Conservation (phyloP, 2,797 vertebrate species). For the Echeneis naucrates region DNA sequence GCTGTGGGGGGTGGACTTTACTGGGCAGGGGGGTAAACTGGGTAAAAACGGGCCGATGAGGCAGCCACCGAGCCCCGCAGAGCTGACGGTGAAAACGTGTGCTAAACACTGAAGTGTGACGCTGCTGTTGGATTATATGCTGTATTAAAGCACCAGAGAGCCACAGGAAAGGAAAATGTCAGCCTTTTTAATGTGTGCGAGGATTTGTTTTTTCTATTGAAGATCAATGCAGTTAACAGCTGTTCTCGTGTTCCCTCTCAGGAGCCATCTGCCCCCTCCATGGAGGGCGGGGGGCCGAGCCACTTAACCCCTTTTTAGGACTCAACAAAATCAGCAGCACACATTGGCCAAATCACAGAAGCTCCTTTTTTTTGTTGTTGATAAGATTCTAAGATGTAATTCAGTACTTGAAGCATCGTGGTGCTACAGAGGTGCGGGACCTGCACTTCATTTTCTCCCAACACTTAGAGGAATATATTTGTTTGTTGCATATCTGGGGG, state of each 20-base stretch:
- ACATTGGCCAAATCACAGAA: too few species aligned
- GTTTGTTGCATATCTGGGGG: too few species aligned
- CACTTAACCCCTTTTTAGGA: too few species aligned
- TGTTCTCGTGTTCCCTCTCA: neutral
- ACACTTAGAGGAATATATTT: too few species aligned
- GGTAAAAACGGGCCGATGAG: neutral
- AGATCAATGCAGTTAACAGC: neutral
- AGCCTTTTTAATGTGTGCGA: neutral
- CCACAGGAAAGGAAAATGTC: neutral
- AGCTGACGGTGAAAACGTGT: conserved; percentile 25
- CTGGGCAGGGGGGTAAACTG: neutral
- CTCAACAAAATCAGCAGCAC: too few species aligned
- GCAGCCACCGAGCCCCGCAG: neutral
- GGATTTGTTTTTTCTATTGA: neutral
- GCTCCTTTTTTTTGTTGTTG: too few species aligned
- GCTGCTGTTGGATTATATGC: neutral
- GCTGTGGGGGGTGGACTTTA: accelerated
- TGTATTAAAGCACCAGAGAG: neutral
- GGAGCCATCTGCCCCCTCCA: too few species aligned
- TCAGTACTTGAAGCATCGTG: too few species aligned
- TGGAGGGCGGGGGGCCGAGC: too few species aligned
- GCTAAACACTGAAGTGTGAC: neutral
- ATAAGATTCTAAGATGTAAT: too few species aligned
- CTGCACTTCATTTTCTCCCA: too few species aligned
- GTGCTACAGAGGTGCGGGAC: too few species aligned